Base-by-base conservation (phyloP, 2,113 vertebrate genomes). In the Thoracochromis brauschi region DNA sequence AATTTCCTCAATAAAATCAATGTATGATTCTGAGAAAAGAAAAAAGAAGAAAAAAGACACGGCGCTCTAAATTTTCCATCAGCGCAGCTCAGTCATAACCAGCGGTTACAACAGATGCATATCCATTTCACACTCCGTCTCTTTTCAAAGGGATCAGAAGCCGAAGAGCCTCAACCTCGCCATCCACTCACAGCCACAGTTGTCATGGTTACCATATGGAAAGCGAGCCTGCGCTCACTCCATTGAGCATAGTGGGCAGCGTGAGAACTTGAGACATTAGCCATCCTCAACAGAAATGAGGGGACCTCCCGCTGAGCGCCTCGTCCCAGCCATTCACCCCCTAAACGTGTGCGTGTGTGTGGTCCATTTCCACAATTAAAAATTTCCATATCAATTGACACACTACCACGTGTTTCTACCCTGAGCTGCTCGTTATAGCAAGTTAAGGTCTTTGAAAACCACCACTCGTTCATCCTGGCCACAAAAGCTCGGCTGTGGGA, bases 131-230 rank as follows among this genome's bases (percentile, higher is more conserved):
- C 89, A 91, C 88, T 89, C 55, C 5, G 21, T 85, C 60, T 91
- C 80, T 88, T 89, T 93, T 94, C 85, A 92, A 93, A 91, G 87
- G 68, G 89, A 95, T 93, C 91, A 93, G 86, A 91, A 94, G 93
- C 87, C 91, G 65, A 26, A 82, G 88, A 90, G 91, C 73, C 60
- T 87, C 93, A 93, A 93, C 92, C 89, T 91, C 75, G 40, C 82
- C 90, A 91, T 94, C 91, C 87, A 87, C 91, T 94, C 93, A 88
- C 90, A 68, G 89, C 87, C 85, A 80, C 92, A 53, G 95, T 96
- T 92, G 94, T 94, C 96, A 96, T 96, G 95, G 95, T 85, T 90
- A 97, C 96, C 93, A 80, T 91, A 92, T 91, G 85, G 90, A 88
- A 93, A 95, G 89, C 88, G 6, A 90, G 86, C 87, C 89, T 51